Evolutionary conservation across 2,113 vertebrate species (phyloP).

Genomic region (Brachirus orientalis): DNA sequence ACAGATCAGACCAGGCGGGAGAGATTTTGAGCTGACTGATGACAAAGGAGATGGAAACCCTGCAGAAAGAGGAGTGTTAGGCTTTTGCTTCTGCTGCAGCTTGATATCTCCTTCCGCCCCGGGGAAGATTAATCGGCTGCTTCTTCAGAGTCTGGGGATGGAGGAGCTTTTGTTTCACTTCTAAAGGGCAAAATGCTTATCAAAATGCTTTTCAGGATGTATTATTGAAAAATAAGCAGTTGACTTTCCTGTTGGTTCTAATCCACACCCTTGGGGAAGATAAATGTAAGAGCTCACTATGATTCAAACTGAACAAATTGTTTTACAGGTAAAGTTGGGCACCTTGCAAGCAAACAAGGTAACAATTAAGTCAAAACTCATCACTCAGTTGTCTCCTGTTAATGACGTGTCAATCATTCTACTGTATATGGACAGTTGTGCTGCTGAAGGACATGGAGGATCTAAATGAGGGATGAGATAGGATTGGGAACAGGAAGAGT

Average conservation of each 20-base stretch:
- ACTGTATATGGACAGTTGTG: conserved; percentile 8
- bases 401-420: conserved; percentile 19
- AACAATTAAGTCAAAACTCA: too few relatives aligned
- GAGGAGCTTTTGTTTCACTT: conserved; percentile 32
- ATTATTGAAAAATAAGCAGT: conserved; percentile 45
- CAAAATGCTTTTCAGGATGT: conserved; percentile 7
- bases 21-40: conserved; percentile 68
- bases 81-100: conserved; percentile 49
- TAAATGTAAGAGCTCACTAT: conserved; percentile 1
- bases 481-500: conserved; percentile 45
- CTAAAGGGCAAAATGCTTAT: conserved; percentile 28
- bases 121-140: conserved; percentile 56
- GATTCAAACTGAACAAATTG: conserved; percentile 7
- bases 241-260: conserved; percentile 22
- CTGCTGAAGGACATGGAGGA: conserved; percentile 26
- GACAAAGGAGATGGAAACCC: conserved; percentile 61
- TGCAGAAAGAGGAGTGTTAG: conserved; percentile 42
- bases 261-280: background rate
- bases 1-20: conserved; percentile 36
- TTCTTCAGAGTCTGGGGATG: conserved; percentile 34
- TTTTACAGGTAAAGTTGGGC: conserved; percentile 1
- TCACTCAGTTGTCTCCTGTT: conserved; percentile 19
- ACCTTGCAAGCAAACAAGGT: too few relatives aligned
- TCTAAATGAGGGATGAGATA: conserved; percentile 54
- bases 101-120: conserved; percentile 55